Evolutionary conservation across 1,140 invertebrate species (phyloP).

Genomic region (Drosophila navojoa): DNA sequence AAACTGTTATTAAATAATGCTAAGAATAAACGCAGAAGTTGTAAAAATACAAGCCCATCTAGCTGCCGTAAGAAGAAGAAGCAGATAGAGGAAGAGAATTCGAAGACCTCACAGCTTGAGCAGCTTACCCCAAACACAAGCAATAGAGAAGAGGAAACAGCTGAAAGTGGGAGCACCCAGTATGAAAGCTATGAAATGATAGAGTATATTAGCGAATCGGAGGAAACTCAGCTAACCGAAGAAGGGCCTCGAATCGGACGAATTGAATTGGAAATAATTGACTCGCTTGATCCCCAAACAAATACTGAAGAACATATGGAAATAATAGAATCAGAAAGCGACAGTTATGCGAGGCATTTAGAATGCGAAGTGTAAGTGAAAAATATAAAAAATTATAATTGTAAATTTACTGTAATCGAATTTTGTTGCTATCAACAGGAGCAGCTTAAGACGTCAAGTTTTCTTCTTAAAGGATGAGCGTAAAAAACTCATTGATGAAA

Average conservation of each 20-base stretch:
- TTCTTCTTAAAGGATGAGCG: constrained; percentile 43
- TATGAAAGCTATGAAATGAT: constrained; percentile 17
- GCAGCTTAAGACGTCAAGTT: constrained; percentile 37
- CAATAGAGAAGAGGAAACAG: background rate
- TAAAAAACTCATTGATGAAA: constrained; percentile 38
- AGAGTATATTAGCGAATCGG: constrained; percentile 30
- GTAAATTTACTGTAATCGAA: background rate
- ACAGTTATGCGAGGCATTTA: constrained; percentile 43
- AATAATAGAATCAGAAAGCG: constrained; percentile 17
- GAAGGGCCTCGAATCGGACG: background rate
- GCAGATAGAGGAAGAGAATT: background rate
- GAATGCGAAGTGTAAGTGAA: constrained; percentile 46
- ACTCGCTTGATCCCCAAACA: constrained; percentile 19
- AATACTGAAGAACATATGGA: constrained; percentile 40
- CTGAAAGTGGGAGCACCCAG: background rate
- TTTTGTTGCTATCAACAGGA: constrained; percentile 12
- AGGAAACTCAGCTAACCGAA: constrained; percentile 4
- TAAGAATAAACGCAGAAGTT: background rate
- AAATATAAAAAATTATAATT: background rate
- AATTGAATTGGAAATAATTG: constrained; percentile 25
- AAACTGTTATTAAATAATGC: background rate
- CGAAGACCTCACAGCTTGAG: background rate
- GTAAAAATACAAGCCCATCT: no score
- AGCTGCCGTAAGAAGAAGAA: no score
- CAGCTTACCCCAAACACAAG: no score